Conservation (phyloP, 1,140 invertebrate genomes). For the Ericerus pela region DNA sequence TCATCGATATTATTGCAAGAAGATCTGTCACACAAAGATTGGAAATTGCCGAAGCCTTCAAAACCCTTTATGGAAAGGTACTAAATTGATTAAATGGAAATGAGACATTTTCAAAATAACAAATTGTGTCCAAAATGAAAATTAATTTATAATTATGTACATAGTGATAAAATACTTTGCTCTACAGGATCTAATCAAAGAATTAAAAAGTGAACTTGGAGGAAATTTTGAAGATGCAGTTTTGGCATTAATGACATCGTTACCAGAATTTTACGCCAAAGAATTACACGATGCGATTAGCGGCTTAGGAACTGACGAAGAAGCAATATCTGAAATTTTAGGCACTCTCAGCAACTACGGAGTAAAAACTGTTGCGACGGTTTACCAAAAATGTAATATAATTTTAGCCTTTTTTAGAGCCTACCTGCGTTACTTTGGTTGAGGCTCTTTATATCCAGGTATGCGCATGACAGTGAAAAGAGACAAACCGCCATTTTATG, state of each 20-base stretch:
- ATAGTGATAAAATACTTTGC: not conserved
- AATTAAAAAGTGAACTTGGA: slow-evolving; percentile 41
- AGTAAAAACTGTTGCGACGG: slow-evolving; percentile 33
- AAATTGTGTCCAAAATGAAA: not conserved
- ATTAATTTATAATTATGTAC: not conserved
- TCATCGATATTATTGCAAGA: slow-evolving; percentile 56
- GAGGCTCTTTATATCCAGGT: not conserved
- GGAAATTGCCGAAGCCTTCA: slow-evolving; percentile 58
- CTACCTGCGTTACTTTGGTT: not conserved
- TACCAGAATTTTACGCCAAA: slow-evolving; percentile 38
- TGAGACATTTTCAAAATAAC: not conserved
- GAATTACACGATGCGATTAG: slow-evolving; percentile 39
- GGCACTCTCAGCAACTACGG: slow-evolving; percentile 39
- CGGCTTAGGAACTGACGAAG: slow-evolving; percentile 38
- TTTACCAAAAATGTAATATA: slow-evolving; percentile 38
- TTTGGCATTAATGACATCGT: slow-evolving; percentile 39
- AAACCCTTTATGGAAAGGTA: slow-evolving; percentile 68
- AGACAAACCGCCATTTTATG: too few relatives aligned
- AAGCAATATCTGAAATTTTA: slow-evolving; percentile 40
- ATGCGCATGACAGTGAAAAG: not conserved
- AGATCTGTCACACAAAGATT: slow-evolving; percentile 54
- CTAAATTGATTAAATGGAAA: not conserved
- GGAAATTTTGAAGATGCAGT: slow-evolving; percentile 44
- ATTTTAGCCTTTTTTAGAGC: too few relatives aligned
- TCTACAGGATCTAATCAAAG: slow-evolving; percentile 29